Evolutionary conservation across 2,113 vertebrate species (phyloP).

Genomic region (Sprattus sprattus): DNA sequence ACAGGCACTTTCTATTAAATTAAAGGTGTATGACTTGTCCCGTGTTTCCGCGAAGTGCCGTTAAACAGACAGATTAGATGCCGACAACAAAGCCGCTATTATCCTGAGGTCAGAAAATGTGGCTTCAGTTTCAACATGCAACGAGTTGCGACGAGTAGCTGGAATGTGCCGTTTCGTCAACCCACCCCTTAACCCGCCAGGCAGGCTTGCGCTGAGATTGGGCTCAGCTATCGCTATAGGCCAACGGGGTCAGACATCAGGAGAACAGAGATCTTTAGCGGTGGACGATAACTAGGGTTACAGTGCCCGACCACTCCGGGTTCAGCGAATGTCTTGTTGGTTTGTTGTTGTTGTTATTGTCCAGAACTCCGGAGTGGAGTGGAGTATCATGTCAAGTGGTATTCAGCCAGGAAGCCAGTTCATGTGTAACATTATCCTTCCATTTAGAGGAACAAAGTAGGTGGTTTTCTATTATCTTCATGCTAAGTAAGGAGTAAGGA

Average conservation of each 20-base stretch:
- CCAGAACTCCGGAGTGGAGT: no score
- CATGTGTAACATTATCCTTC: no score
- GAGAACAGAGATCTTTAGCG: background rate
- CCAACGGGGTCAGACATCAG: background rate
- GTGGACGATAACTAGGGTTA: background rate
- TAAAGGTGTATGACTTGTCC: background rate
- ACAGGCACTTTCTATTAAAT: background rate
- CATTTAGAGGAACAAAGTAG: no score
- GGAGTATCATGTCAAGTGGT: no score
- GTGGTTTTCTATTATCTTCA: background rate
- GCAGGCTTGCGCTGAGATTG: background rate
- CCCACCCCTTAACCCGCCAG: background rate
- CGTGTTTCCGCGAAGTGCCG: background rate
- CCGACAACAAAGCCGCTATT: background rate
- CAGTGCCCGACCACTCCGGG: background rate
- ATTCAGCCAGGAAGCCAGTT: no score
- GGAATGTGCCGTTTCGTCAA: conserved; percentile 39
- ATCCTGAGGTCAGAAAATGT: background rate
- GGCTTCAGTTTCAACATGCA: conserved; percentile 3
- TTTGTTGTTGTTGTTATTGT: background rate
- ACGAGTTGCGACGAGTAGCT: conserved; percentile 40
- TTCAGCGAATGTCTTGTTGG: background rate
- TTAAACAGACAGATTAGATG: background rate
- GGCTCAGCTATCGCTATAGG: background rate
- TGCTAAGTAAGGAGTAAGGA: no score